Evolutionary conservation across 2,888 invertebrate species (phyloP).

Genomic region (Andrena camellia): DNA sequence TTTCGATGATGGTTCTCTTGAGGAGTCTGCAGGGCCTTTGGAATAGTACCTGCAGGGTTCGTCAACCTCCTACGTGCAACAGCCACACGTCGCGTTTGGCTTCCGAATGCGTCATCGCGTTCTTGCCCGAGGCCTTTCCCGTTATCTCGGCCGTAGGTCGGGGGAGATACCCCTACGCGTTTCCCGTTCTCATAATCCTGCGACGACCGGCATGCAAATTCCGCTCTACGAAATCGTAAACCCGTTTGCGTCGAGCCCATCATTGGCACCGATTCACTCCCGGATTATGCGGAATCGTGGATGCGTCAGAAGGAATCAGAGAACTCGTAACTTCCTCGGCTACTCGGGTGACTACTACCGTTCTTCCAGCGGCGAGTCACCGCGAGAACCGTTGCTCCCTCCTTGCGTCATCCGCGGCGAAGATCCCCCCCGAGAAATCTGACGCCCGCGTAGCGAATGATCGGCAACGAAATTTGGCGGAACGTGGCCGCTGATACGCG

Average conservation of each 20-base stretch:
- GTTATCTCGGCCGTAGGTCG: slow-evolving; percentile 43
- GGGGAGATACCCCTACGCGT: background rate
- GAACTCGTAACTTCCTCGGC: background rate
- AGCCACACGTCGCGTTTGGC: slow-evolving; percentile 21
- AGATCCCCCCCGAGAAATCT: slow-evolving; percentile 28
- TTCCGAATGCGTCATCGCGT: slow-evolving; percentile 33
- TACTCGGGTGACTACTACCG: background rate
- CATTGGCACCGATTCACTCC: background rate
- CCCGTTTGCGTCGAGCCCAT: background rate
- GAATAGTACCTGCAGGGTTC: background rate
- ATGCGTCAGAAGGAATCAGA: background rate
- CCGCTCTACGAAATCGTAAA: too few species aligned
- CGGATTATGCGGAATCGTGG: background rate
- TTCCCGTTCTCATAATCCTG: slow-evolving; percentile 13
- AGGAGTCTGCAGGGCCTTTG: background rate
- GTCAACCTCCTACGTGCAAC: slow-evolving; percentile 19
- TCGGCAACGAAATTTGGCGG: background rate
- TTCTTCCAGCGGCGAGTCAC: slow-evolving; percentile 12
- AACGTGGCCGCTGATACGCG: background rate
- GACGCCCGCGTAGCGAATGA: background rate
- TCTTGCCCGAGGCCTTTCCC: slow-evolving; percentile 17
- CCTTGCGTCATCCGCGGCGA: slow-evolving; percentile 45
- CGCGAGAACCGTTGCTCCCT: slow-evolving; percentile 17
- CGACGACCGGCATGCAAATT: background rate
- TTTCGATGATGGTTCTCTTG: background rate